Evolutionary conservation across 2,888 invertebrate species (phyloP).

Genomic region (Nemotelus pantherinus): DNA sequence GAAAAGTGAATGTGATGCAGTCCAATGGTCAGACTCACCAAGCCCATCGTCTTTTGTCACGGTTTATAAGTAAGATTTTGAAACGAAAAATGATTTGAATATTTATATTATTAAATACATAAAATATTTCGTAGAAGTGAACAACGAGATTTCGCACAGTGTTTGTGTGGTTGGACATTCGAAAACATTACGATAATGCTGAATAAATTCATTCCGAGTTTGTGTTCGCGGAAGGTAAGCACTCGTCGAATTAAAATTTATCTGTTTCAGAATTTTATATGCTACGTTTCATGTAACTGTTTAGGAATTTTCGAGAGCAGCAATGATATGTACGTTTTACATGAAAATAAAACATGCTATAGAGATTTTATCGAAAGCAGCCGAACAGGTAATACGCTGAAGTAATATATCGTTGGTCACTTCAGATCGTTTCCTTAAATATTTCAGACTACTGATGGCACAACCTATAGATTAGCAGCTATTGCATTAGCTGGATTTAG

Average conservation of each 20-base stretch:
- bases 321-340: constrained; percentile 91
- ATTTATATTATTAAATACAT: constrained; percentile 23
- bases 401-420: background rate
- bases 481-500: constrained; percentile 88
- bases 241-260: background rate
- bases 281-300: background rate
- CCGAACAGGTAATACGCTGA: constrained; percentile 60
- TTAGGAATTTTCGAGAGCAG: constrained; percentile 80
- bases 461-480: constrained; percentile 67
- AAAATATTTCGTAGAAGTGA: constrained; percentile 67
- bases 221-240: constrained; percentile 72
- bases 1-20: constrained; percentile 59
- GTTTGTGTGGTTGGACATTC: constrained; percentile 90
- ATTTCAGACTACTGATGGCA: constrained; percentile 14
- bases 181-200: constrained; percentile 72
- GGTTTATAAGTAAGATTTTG: constrained; percentile 57
- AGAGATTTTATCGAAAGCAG: constrained; percentile 83
- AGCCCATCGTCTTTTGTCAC: constrained; percentile 60
- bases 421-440: background rate
- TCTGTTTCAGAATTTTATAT: background rate
- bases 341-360: constrained; percentile 85
- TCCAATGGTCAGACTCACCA: constrained; percentile 63
- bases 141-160: constrained; percentile 82
- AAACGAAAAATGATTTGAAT: background rate
- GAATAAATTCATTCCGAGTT: constrained; percentile 71